Percentiles rank a stretch among this genome's conserved stretches.
These are phyloP conservation scores for Crossaster papposus DNA, from an alignment of 53 echinoderm and acorn worm species.

Conservation along the genomic window DNA sequence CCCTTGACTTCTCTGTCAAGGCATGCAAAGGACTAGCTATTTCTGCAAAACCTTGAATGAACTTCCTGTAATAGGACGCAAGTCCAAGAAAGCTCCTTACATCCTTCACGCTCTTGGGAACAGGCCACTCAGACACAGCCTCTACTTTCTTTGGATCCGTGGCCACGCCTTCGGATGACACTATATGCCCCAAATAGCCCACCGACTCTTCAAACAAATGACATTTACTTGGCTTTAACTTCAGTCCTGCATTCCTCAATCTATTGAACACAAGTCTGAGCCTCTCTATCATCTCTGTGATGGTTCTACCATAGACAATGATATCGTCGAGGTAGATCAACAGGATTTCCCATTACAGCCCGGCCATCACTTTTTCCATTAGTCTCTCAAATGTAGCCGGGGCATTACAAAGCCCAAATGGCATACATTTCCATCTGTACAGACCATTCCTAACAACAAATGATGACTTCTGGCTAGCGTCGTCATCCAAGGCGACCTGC, in stretches of 20 bases:
- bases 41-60: constrained; percentile 45
- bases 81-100: constrained; percentile 53
- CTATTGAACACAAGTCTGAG: constrained; percentile 15
- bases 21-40: constrained; percentile 54
- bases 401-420: constrained; percentile 16
- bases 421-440: too few relatives aligned
- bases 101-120: constrained; percentile 20
- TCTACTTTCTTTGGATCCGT: constrained; percentile 52
- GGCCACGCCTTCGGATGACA: constrained; percentile 32
- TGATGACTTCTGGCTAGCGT: constrained; percentile 17
- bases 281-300: not conserved
- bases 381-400: constrained; percentile 45
- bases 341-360: constrained; percentile 31
- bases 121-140: constrained; percentile 33
- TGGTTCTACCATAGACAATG: not conserved
- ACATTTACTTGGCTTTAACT: constrained; percentile 31
- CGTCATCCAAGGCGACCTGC: constrained; percentile 37
- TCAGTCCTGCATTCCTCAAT: constrained; percentile 26
- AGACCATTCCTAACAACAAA: constrained; percentile 32
- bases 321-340: constrained; percentile 42
- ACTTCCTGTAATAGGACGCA: constrained; percentile 58
- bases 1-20: constrained; percentile 35
- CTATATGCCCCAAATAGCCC: constrained; percentile 35
- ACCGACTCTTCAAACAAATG: constrained; percentile 16
- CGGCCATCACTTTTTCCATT: constrained; percentile 23